Evolutionary conservation across 2,888 invertebrate species (phyloP).

Genomic region (Disparrhopalites patrizii): DNA sequence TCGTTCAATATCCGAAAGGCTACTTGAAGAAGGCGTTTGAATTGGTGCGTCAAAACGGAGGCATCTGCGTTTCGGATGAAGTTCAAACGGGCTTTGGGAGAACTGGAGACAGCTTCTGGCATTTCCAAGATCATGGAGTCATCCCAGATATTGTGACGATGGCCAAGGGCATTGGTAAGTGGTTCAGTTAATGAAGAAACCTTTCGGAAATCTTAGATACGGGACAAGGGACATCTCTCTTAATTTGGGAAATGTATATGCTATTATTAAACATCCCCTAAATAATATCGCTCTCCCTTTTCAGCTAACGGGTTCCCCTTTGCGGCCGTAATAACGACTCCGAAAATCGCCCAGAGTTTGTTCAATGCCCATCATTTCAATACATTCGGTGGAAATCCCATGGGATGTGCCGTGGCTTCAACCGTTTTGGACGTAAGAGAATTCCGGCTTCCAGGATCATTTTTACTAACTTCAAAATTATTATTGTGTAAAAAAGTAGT

Average conservation of each 20-base stretch:
- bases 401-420: conserved; percentile 80
- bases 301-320: conserved; percentile 88
- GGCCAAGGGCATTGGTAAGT: conserved; percentile 81
- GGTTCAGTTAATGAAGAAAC: no score
- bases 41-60: conserved; percentile 73
- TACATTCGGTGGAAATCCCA: conserved; percentile 92
- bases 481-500: conserved; percentile 13
- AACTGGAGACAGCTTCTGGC: conserved; percentile 93
- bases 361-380: conserved; percentile 80
- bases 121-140: conserved; percentile 83
- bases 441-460: background rate
- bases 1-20: conserved; percentile 84
- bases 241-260: no score
- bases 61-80: conserved; percentile 88
- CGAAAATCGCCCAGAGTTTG: conserved; percentile 75
- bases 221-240: no score
- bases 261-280: background rate
- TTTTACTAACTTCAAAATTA: background rate
- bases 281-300: background rate
- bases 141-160: conserved; percentile 91
- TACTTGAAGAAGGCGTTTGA: conserved; percentile 78
- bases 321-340: conserved; percentile 90
- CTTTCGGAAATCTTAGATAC: no score
- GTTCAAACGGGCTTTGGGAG: conserved; percentile 96
- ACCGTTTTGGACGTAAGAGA: conserved; percentile 83